These are phyloP conservation scores for Asarcornis scutulata DNA, from an alignment of 2,113 vertebrate species.

Conservation along the genomic window DNA sequence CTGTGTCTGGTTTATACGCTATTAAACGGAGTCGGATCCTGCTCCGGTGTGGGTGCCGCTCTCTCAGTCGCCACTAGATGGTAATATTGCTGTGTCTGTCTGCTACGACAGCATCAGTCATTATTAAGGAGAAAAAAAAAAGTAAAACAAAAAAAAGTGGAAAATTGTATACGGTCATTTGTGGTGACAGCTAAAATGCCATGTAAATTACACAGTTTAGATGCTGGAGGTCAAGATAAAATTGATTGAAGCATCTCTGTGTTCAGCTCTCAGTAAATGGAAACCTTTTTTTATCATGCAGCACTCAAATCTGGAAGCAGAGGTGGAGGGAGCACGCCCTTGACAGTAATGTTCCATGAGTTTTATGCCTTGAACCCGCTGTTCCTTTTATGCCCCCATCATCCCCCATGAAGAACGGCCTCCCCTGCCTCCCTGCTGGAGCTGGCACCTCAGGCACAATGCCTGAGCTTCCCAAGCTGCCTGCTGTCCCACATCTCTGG, in stretches of 20 bases:
- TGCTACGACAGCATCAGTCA: rapidly evolving
- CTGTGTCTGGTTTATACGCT: neutral
- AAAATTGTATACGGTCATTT: rapidly evolving
- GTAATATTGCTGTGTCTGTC: neutral
- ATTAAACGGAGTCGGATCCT: rapidly evolving
- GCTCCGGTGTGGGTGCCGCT: neutral
- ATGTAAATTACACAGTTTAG: neutral
- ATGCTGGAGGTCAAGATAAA: neutral
- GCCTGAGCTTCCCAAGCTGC: rapidly evolving
- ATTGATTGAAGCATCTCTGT: neutral
- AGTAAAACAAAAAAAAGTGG: no score
- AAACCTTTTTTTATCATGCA: rapidly evolving
- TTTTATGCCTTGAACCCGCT: rapidly evolving
- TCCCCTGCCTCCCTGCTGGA: neutral
- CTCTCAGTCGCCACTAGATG: constrained; percentile 4
- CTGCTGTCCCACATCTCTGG: rapidly evolving
- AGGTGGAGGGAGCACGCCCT: neutral
- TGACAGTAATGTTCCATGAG: rapidly evolving
- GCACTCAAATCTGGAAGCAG: neutral
- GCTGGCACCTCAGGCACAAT: rapidly evolving
- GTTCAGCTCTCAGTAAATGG: neutral
- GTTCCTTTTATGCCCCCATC: neutral
- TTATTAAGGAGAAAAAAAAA: rapidly evolving
- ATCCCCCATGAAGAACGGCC: rapidly evolving
- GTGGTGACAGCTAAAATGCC: neutral